These are phyloP conservation scores for Eucera pruinosa DNA, from an alignment of 2,888 invertebrate species.

Conservation along the genomic window DNA sequence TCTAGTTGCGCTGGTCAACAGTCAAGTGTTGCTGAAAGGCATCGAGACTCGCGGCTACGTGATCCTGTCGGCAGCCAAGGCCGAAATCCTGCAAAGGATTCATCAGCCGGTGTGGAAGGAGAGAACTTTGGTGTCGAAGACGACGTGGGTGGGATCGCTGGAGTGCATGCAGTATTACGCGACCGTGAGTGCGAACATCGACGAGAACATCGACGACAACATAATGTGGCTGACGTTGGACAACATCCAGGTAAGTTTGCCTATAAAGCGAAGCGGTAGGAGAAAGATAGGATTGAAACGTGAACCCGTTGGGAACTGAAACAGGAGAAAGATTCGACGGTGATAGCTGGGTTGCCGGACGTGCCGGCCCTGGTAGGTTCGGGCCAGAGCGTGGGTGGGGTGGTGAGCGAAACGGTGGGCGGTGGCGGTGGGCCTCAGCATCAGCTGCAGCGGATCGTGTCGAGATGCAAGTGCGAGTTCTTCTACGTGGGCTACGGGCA, in stretches of 20 bases:
- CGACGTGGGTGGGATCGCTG: slow-evolving; percentile 97
- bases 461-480: slow-evolving; percentile 98
- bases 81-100: slow-evolving; percentile 95
- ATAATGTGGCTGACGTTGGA: slow-evolving; percentile 98
- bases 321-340: slow-evolving; percentile 89
- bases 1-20: slow-evolving; percentile 94
- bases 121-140: slow-evolving; percentile 94
- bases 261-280: too few relatives aligned
- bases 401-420: slow-evolving; percentile 96
- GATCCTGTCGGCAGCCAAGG: slow-evolving; percentile 97
- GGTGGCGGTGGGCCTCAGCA: slow-evolving; percentile 86
- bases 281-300: too few relatives aligned
- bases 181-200: slow-evolving; percentile 92
- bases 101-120: slow-evolving; percentile 96
- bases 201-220: slow-evolving; percentile 88
- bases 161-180: slow-evolving; percentile 99
- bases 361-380: slow-evolving; percentile 95
- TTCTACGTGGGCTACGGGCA: slow-evolving; percentile 97
- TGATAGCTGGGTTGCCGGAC: slow-evolving; percentile 92
- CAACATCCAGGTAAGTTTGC: slow-evolving; percentile 89
- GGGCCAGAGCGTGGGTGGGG: slow-evolving; percentile 98
- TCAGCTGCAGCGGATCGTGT: slow-evolving; percentile 97
- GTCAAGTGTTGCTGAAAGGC: slow-evolving; percentile 97
- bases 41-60: slow-evolving; percentile 99
- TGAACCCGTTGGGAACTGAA: background rate